A percentile compares a stretch with the other conserved stretches of the same genome.
phyloP scores from a whole-genome alignment of 2,888 invertebrate species.

The Spilosoma lubricipeda region DNA sequence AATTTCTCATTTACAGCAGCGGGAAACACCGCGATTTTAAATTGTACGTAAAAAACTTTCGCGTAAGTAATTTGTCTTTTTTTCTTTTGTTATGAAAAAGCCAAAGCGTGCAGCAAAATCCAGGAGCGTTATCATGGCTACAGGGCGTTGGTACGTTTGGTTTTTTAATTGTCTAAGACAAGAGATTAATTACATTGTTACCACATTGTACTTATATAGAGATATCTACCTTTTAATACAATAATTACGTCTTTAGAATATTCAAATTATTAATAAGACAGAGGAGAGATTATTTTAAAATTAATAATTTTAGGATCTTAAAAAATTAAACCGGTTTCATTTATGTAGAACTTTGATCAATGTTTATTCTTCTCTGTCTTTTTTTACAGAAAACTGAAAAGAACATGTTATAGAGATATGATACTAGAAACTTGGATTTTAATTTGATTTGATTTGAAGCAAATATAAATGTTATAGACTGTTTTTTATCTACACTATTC shows the following conservation, averaged over 20 bases:
- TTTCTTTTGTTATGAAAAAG: conserved; percentile 1
- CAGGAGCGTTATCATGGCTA: neutral
- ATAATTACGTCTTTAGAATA: too few species aligned
- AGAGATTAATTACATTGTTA: neutral
- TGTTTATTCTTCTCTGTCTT: neutral
- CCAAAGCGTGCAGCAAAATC: neutral
- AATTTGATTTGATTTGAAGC: too few species aligned
- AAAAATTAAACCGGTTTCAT: too few species aligned
- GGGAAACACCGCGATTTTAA: conserved; percentile 12
- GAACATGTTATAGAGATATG: neutral
- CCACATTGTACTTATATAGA: too few species aligned
- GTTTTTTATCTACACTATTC: neutral
- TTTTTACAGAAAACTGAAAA: neutral
- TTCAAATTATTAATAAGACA: too few species aligned
- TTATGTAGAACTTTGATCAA: neutral
- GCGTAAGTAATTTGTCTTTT: conserved; percentile 3
- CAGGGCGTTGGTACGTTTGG: neutral
- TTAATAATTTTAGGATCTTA: too few species aligned
- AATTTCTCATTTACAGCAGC: conserved; percentile 62
- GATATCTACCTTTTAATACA: too few species aligned
- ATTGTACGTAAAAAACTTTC: conserved; percentile 12
- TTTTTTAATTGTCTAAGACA: neutral
- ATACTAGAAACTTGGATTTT: too few species aligned
- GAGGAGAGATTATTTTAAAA: too few species aligned
- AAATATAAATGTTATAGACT: neutral